Evolutionary conservation across 2,113 vertebrate genomes (phyloP).

Genomic region (Leptobrachium leishanense): DNA sequence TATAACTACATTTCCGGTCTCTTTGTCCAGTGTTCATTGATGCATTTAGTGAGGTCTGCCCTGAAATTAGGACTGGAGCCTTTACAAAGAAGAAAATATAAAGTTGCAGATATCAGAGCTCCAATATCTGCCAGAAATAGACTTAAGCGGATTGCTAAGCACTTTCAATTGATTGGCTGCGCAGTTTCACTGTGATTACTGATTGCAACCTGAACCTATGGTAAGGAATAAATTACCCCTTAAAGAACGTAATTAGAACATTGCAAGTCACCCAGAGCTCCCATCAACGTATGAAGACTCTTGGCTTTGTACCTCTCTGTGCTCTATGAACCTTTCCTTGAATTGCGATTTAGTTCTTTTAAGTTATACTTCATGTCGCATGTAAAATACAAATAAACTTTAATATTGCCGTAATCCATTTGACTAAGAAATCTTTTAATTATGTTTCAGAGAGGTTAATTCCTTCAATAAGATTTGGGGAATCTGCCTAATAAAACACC

Average conservation of each 20-base stretch:
- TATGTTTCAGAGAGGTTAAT: too few relatives aligned
- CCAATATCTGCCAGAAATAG: not conserved
- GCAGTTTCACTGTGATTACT: not conserved
- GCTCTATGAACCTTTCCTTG: not conserved
- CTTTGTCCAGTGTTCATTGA: too few relatives aligned
- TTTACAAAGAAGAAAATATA: not conserved
- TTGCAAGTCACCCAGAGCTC: not conserved
- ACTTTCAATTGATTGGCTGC: not conserved
- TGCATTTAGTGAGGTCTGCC: not conserved
- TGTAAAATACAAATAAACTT: too few relatives aligned
- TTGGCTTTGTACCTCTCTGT: not conserved
- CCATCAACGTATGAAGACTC: not conserved
- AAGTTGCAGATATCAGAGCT: not conserved
- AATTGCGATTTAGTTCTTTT: too few relatives aligned
- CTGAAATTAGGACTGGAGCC: not conserved
- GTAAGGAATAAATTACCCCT: not conserved
- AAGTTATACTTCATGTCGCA: too few relatives aligned
- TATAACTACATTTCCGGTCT: too few relatives aligned
- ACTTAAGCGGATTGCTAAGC: not conserved
- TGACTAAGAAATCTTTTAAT: too few relatives aligned
- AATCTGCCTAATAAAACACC: too few relatives aligned
- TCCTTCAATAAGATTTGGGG: too few relatives aligned
- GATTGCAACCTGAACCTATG: not conserved
- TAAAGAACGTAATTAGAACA: not conserved
- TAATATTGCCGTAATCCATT: too few relatives aligned